Evolutionary conservation across 2,113 vertebrate genomes (phyloP).

Genomic region (Meleagris gallopavo): DNA sequence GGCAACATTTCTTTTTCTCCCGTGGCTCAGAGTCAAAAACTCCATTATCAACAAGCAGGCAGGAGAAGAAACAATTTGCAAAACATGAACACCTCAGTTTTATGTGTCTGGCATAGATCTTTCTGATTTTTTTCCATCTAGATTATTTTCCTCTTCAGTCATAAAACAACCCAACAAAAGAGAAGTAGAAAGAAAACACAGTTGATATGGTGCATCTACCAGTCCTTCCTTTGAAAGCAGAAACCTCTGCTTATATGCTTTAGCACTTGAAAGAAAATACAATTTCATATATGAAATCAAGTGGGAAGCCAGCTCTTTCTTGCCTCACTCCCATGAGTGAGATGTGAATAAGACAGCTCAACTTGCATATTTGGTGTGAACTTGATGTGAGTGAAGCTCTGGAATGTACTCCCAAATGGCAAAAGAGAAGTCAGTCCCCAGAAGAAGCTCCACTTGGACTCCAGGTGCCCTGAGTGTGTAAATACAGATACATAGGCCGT

Average conservation of each 20-base stretch:
- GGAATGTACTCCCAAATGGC: slow-evolving; percentile 38
- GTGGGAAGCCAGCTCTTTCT: slow-evolving; percentile 21
- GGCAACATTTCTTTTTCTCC: background rate
- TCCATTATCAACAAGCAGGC: background rate
- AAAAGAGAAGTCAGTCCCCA: slow-evolving; percentile 38
- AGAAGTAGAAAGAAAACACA: background rate
- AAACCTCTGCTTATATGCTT: background rate
- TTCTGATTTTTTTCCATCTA: background rate
- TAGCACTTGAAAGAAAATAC: background rate
- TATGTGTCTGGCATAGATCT: slow-evolving; percentile 10
- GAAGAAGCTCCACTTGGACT: slow-evolving; percentile 21
- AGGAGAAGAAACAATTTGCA: slow-evolving; percentile 39
- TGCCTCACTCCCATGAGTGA: background rate
- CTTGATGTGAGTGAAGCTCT: slow-evolving; percentile 21
- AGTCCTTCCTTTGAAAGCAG: slow-evolving; percentile 1
- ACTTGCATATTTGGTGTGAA: slow-evolving; percentile 50
- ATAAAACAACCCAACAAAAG: background rate
- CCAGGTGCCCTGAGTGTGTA: slow-evolving; percentile 46
- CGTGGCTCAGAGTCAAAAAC: slow-evolving; percentile 50
- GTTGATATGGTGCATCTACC: background rate
- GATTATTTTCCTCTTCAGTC: background rate
- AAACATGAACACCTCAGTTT: slow-evolving; percentile 12
- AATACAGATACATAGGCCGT: slow-evolving; percentile 50
- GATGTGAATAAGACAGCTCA: background rate
- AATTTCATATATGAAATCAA: background rate